Evolutionary conservation across 2,113 vertebrate genomes (phyloP).

Genomic region (Urocynchramus pylzowi): DNA sequence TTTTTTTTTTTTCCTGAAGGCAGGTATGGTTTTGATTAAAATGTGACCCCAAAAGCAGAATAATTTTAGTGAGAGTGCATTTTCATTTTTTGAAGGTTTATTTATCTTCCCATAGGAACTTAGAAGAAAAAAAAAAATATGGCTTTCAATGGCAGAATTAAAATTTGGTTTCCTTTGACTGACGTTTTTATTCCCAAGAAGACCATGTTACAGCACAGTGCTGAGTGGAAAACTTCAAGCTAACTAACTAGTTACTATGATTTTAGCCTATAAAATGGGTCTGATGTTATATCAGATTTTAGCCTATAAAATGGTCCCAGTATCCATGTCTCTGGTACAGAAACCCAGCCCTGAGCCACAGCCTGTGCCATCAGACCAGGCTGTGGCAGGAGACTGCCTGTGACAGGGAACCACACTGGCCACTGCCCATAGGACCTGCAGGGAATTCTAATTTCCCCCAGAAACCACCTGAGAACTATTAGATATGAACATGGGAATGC

Average conservation of each 20-base stretch:
- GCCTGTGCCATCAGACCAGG: fast-evolving
- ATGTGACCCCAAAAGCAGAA: conserved; percentile 66
- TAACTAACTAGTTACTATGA: conserved; percentile 19
- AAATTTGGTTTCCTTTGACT: conserved; percentile 62
- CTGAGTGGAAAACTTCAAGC: conserved; percentile 27
- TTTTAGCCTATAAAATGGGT: conserved; percentile 19
- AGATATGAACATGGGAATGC: background rate
- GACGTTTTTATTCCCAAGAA: conserved; percentile 62
- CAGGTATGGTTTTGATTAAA: conserved; percentile 74
- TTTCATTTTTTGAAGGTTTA: conserved; percentile 58
- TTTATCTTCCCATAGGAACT: conserved; percentile 46
- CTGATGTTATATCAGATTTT: background rate
- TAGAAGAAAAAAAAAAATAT: background rate
- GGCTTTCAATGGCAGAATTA: conserved; percentile 37
- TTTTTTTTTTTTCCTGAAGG: conserved; percentile 60
- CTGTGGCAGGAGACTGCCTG: fast-evolving
- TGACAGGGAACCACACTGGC: background rate
- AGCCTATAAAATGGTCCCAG: background rate
- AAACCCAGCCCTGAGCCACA: background rate
- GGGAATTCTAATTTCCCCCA: background rate
- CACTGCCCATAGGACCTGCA: background rate
- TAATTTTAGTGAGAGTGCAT: conserved; percentile 36
- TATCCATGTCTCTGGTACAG: no score
- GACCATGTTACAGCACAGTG: background rate
- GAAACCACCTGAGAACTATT: background rate